Conservation (phyloP, 2,888 invertebrate genomes). For the Ornithoptera priamus region DNA sequence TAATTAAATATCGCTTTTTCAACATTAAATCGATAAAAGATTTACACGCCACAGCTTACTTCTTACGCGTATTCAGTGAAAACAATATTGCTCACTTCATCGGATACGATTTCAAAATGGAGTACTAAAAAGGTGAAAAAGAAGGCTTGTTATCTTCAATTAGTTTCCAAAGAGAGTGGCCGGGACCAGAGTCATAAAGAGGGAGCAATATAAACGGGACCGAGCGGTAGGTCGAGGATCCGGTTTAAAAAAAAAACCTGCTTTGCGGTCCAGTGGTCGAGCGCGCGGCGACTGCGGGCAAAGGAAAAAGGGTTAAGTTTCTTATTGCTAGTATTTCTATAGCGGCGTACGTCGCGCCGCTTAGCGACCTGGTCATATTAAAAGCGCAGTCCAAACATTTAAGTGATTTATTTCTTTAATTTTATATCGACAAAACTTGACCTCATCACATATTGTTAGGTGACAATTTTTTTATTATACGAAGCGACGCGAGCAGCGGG, state of each 20-base stretch:
- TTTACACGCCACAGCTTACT: neutral
- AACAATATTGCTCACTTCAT: conserved; percentile 57
- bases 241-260: conserved; percentile 58
- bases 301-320: conserved; percentile 52
- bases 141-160: conserved; percentile 73
- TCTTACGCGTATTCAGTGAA: conserved; percentile 40
- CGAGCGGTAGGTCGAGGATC: conserved; percentile 49
- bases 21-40: no score
- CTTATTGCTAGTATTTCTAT: conserved; percentile 38
- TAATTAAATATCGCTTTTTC: no score
- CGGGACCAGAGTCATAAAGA: conserved; percentile 62
- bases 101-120: conserved; percentile 55
- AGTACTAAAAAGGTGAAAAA: conserved; percentile 58
- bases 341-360: conserved; percentile 42
- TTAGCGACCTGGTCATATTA: conserved; percentile 26
- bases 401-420: conserved; percentile 1
- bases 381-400: conserved; percentile 19
- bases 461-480: no score
- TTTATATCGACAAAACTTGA: no score
- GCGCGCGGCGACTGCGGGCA: conserved; percentile 34
- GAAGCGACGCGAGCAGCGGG: no score
- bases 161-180: conserved; percentile 64
- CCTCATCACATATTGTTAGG: no score
- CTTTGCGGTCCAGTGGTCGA: conserved; percentile 40
- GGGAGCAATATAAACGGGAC: conserved; percentile 53